Percentiles rank a stretch among this genome's conserved stretches.
Evolutionary conservation across 2,888 invertebrate species (phyloP).

Genomic region (Ormyrus pomaceus): DNA sequence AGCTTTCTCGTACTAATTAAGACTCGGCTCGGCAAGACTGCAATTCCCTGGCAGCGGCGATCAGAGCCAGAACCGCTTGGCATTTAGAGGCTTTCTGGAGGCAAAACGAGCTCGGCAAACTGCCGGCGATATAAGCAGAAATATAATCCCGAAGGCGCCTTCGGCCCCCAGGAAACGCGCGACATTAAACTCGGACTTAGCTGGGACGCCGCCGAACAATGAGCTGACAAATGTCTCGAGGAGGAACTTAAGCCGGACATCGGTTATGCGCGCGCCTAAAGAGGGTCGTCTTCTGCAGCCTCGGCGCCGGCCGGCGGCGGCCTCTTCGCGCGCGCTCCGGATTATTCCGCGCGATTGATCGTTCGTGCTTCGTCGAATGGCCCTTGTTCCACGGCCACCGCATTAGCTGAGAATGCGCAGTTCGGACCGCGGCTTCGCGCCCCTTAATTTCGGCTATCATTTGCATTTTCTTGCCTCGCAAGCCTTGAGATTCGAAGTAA

Average conservation of each 20-base stretch:
- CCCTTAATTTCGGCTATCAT: constrained; percentile 26
- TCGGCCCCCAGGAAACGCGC: constrained; percentile 68
- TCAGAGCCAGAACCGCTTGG: neutral
- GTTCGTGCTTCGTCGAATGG: constrained; percentile 40
- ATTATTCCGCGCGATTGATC: constrained; percentile 57
- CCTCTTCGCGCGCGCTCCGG: constrained; percentile 53
- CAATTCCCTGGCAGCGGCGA: constrained; percentile 4
- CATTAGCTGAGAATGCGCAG: constrained; percentile 12
- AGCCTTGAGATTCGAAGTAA: too few relatives aligned
- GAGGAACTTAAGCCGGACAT: constrained; percentile 69
- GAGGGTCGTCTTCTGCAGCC: constrained; percentile 41
- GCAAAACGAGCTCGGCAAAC: constrained; percentile 11
- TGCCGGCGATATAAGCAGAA: neutral
- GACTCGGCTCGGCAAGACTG: constrained; percentile 6
- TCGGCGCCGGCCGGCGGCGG: constrained; percentile 5
- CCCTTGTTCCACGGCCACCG: constrained; percentile 40
- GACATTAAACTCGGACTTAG: constrained; percentile 73
- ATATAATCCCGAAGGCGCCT: constrained; percentile 31
- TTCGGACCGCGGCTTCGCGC: neutral
- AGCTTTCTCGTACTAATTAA: constrained; percentile 39
- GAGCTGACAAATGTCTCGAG: constrained; percentile 73
- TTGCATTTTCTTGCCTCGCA: constrained; percentile 50
- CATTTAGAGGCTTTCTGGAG: constrained; percentile 30
- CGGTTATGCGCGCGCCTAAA: constrained; percentile 60
- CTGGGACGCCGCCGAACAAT: constrained; percentile 68